Conservation (phyloP, 2,888 invertebrate species). For the Eristalis tenax region DNA sequence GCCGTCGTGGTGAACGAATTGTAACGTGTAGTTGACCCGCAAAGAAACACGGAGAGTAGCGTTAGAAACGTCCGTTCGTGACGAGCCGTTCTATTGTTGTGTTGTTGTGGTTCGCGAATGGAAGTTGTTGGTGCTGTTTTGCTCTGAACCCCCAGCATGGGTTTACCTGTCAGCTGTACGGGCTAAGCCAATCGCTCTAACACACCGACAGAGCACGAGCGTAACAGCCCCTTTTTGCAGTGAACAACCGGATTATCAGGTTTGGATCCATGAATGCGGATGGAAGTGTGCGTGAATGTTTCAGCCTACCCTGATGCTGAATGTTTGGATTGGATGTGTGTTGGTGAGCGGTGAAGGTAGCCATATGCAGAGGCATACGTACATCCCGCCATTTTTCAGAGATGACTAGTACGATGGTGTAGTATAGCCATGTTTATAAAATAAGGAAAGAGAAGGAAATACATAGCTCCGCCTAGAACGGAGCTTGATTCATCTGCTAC, state of each 20-base stretch:
- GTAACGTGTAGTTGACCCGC: slow-evolving; percentile 59
- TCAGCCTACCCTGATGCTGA: slow-evolving; percentile 21
- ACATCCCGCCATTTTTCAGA: slow-evolving; percentile 61
- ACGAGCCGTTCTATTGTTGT: slow-evolving; percentile 81
- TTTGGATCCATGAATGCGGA: slow-evolving; percentile 12
- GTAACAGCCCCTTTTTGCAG: slow-evolving; percentile 54
- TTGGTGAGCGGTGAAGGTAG: slow-evolving; percentile 31
- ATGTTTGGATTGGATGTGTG: neutral
- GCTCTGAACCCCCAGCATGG: slow-evolving; percentile 16
- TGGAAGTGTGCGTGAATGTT: slow-evolving; percentile 21
- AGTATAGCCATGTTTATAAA: neutral
- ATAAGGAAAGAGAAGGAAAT: slow-evolving; percentile 17
- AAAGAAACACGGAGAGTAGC: slow-evolving; percentile 50
- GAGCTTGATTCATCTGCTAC: neutral
- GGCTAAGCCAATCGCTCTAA: slow-evolving; percentile 55
- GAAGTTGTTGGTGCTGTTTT: slow-evolving; percentile 69
- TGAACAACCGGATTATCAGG: slow-evolving; percentile 56
- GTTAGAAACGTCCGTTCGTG: slow-evolving; percentile 78
- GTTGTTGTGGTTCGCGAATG: slow-evolving; percentile 72
- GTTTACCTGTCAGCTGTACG: slow-evolving; percentile 67
- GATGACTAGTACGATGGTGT: neutral
- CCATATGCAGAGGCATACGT: slow-evolving; percentile 31
- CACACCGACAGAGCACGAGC: slow-evolving; percentile 18
- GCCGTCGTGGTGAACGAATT: slow-evolving; percentile 70
- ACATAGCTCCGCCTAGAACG: neutral